Base-by-base conservation (phyloP, 2,888 invertebrate species). In the Tenthredo amoena region DNA sequence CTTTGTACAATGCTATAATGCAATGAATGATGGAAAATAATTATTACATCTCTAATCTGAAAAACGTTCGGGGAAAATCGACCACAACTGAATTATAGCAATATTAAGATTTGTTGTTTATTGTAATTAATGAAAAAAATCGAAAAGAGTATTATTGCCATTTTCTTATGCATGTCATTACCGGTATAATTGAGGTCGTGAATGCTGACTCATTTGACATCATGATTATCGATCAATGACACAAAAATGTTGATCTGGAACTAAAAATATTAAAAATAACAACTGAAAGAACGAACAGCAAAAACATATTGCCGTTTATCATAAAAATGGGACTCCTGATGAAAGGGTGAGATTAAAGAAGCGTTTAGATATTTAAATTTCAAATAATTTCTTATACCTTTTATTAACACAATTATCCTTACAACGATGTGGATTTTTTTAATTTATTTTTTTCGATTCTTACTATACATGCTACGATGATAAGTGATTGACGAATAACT, bases 401-500 rank as follows among this genome's bases (percentile, higher is more conserved):
- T 81, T 81, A 81, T 81, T 81, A 58, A 81, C 62, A 81, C 81
- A 81, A 40, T 81, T 62, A 65, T 81, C 26, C 26, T 65, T 81
- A 77, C 77, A 77, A 77, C 55, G 55, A 47, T 76, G n/a, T 76
- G 47, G n/a, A n/a, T 77, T 77, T n/a, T 31, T 18, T n/a, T 50
- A 31, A 31, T 15, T 26, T 50, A 15, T 47, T 18, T 77, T 55
- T 12, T 31, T n/a, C 34, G 10, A 47, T 76, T 43, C n/a, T 76
- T 76, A 47, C 50, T 50, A 62, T 62, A 43, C 34, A 71, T 18
- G 40, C 72, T 31, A 37, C 26, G 40, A 76, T 43, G 77, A 31
- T 18, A 77, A 50, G 77, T 55, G 77, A 77, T 50, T n/a, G 77
- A 77, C 31, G 55, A 77, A 77, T 77, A 50, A 55, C 26, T 50